Conservation (phyloP, 2,113 vertebrate genomes). For the Hippocampus barbouri region DNA sequence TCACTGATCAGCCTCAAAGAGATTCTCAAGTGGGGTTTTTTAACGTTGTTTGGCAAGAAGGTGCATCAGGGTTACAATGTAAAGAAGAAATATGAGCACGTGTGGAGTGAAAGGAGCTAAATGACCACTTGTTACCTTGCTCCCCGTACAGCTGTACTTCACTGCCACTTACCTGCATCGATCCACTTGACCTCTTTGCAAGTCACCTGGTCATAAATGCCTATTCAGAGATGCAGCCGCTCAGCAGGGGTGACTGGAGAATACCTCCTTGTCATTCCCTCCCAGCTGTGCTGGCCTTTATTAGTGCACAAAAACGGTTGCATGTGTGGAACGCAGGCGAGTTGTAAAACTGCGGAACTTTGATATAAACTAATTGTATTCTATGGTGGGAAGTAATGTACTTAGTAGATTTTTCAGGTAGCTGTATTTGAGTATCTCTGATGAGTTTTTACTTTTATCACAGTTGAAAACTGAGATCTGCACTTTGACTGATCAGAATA, state of each 20-base stretch:
- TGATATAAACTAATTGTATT: constrained; percentile 12
- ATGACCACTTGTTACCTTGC: constrained; percentile 10
- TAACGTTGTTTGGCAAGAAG: constrained; percentile 14
- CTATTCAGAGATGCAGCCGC: constrained; percentile 35
- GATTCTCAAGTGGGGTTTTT: background rate
- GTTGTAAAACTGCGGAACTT: constrained; percentile 16
- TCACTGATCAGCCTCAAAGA: constrained; percentile 7
- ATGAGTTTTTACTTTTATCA: too few relatives aligned
- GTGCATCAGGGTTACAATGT: constrained; percentile 20
- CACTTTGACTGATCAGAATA: too few relatives aligned
- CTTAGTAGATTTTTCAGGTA: background rate
- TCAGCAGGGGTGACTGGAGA: constrained; percentile 18
- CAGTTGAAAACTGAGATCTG: too few relatives aligned
- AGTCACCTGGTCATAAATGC: constrained; percentile 33
- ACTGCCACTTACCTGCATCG: constrained; percentile 21
- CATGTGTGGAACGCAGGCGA: background rate
- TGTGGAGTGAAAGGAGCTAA: constrained; percentile 48
- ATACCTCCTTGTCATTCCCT: constrained; percentile 30
- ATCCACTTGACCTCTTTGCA: constrained; percentile 24
- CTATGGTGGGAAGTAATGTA: constrained; percentile 12
- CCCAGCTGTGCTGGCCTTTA: constrained; percentile 64
- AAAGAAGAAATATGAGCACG: constrained; percentile 41
- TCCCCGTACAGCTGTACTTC: constrained; percentile 49
- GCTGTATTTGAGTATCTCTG: too few relatives aligned
- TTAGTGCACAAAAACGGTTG: constrained; percentile 43